Percentiles rank a stretch among this genome's conserved stretches.
Evolutionary conservation across 1,140 invertebrate species (phyloP).

Genomic region (Drosophila malerkotliana): DNA sequence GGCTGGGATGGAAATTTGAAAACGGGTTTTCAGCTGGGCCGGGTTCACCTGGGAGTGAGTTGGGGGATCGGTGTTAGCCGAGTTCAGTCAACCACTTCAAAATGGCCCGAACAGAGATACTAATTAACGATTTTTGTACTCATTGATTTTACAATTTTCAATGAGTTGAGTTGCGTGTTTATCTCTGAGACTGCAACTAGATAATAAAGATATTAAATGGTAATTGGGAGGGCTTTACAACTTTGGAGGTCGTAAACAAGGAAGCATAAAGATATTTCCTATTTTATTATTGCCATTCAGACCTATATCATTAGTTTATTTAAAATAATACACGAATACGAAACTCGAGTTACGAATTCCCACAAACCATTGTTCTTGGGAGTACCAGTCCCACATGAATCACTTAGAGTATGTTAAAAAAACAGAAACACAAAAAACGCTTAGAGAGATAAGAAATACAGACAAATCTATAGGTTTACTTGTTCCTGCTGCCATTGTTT

Average conservation of each 20-base stretch:
- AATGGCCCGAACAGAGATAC: slow-evolving; percentile 6
- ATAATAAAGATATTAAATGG: background rate
- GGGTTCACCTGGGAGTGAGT: slow-evolving; percentile 21
- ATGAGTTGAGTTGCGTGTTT: background rate
- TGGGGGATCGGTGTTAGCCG: slow-evolving; percentile 25
- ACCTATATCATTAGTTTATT: slow-evolving; percentile 17
- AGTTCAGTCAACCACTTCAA: slow-evolving; percentile 37
- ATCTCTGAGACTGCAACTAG: background rate
- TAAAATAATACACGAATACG: slow-evolving; percentile 3
- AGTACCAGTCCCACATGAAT: background rate
- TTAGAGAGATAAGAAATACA: slow-evolving; percentile 18
- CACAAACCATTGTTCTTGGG: slow-evolving; percentile 37
- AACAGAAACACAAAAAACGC: slow-evolving; percentile 19
- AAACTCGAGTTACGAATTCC: slow-evolving; percentile 4
- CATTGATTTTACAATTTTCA: slow-evolving; percentile 8
- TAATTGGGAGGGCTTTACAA: slow-evolving; percentile 1
- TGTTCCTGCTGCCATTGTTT: slow-evolving; percentile 18
- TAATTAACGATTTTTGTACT: background rate
- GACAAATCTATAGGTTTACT: slow-evolving; percentile 10
- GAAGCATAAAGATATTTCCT: slow-evolving; percentile 9
- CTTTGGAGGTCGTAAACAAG: background rate
- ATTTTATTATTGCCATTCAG: slow-evolving; percentile 8
- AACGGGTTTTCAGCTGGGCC: slow-evolving; percentile 30
- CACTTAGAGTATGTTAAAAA: background rate
- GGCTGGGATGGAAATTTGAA: slow-evolving; percentile 27